Evolutionary conservation across 1,140 invertebrate species (phyloP).

Genomic region (Gryllus bimaculatus): DNA sequence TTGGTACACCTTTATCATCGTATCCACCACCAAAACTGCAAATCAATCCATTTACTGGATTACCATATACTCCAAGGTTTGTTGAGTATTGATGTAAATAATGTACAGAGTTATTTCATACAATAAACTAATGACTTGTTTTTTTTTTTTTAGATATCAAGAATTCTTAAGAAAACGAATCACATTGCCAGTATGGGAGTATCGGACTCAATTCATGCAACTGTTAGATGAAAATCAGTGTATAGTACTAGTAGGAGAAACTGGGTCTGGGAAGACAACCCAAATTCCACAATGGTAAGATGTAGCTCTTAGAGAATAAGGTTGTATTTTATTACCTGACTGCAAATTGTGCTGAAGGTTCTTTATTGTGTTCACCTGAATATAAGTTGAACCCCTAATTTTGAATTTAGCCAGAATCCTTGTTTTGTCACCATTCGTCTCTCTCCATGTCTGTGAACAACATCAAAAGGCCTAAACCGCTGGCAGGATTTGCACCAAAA

Average conservation of each 20-base stretch:
- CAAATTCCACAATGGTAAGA: constrained; percentile 70
- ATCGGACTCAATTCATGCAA: constrained; percentile 91
- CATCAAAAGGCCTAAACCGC: no score
- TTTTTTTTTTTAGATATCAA: constrained; percentile 48
- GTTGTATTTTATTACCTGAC: no score
- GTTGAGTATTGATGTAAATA: background rate
- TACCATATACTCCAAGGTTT: constrained; percentile 59
- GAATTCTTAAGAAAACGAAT: constrained; percentile 82
- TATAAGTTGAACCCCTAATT: no score
- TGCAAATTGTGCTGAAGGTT: no score
- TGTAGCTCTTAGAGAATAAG: no score
- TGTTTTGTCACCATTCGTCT: no score
- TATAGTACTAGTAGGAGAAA: constrained; percentile 92
- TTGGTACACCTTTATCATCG: constrained; percentile 29
- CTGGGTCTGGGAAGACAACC: constrained; percentile 95
- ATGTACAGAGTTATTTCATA: no score
- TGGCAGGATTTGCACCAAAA: no score
- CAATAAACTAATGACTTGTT: background rate
- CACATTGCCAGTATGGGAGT: constrained; percentile 94
- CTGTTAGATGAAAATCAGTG: constrained; percentile 80
- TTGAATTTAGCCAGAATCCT: no score
- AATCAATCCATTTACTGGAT: constrained; percentile 60
- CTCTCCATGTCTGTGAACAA: no score
- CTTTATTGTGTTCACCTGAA: no score
- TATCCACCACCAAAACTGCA: constrained; percentile 42